Base-by-base conservation (phyloP, 2,888 invertebrate species). In the Lithodes maja region DNA sequence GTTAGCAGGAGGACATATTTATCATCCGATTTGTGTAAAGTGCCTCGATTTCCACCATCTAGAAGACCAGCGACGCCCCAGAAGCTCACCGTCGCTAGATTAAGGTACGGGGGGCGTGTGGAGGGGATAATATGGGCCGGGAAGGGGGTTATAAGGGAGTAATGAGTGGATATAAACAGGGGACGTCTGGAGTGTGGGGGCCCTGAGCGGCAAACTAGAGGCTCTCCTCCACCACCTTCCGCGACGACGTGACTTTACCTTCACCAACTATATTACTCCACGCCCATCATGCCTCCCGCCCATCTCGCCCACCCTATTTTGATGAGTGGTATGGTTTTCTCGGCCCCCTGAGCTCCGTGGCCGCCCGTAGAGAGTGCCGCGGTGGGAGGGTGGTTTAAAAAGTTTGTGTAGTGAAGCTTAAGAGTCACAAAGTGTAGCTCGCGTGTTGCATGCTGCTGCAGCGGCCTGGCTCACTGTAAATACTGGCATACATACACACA, bases 1-100 rank as follows among this genome's bases (percentile, higher is more conserved):
- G 80, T 9, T 80, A 55, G 80, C 33, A n/a, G 80, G 80, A n/a
- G 80, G 80, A 80, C 80, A 80, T 80, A 61, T 80, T 80, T 80
- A 80, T 17, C 61, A 55, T 50, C 52, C 5, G 9, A 80, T 17
- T 55, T 54, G 55, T 54, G 61, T 17, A 55, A 80, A 61, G 17
- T 61, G 33, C 3, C 80, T 7, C 17, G 50, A 61, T 80, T 80
- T 55, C 61, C 17, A 80, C 1, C 61, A 3, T 15, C 61, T 7
- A 17, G 2, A 61, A 17, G 17, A 71, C 71, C 71, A 71, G 71
- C 15, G 71, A 17, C n/a, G 71, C 71, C 71, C 17, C 17, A n/a
- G 71, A 71, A 71, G 15, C 71, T 5, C 0, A 71, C 71, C 15
- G 17, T 71, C n/a, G 17, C 71, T 17, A 71, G 17, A 17, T 17